Conservation (phyloP, 2,797 vertebrate species). For the Linurgus olivaceus region DNA sequence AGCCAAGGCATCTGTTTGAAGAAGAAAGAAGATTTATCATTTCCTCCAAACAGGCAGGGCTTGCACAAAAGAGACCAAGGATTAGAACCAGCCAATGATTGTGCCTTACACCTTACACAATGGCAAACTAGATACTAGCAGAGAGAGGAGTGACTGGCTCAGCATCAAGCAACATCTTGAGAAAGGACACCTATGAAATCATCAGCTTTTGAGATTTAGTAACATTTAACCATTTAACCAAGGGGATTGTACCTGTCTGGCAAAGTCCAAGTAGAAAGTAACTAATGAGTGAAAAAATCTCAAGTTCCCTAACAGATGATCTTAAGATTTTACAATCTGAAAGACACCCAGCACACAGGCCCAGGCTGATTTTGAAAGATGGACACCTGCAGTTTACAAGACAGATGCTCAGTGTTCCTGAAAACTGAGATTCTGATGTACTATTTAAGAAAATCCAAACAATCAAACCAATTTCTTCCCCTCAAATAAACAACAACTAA, state of each 20-base stretch:
- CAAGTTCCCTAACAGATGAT: not conserved
- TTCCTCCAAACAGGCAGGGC: not conserved
- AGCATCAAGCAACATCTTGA: not conserved
- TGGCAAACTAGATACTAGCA: not conserved
- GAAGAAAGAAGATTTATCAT: not conserved
- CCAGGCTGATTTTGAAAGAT: not conserved
- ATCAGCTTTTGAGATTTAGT: not conserved
- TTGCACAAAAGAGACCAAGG: not conserved
- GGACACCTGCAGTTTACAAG: not conserved
- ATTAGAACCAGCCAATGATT: not conserved
- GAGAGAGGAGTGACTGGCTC: not conserved
- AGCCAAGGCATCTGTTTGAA: not conserved
- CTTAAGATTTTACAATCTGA: not conserved
- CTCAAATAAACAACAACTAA: not conserved
- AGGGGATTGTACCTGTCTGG: not conserved
- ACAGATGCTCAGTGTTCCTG: not conserved
- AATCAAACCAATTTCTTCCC: not conserved
- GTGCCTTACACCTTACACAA: not conserved
- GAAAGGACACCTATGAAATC: not conserved
- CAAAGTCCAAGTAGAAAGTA: not conserved
- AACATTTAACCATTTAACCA: not conserved
- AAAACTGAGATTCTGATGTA: not conserved
- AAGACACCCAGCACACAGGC: not conserved
- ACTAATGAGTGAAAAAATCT: not conserved
- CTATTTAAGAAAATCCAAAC: not conserved